phyloP scores from a whole-genome alignment of 1,140 invertebrate species.

The Aphelenchoides avenae region DNA sequence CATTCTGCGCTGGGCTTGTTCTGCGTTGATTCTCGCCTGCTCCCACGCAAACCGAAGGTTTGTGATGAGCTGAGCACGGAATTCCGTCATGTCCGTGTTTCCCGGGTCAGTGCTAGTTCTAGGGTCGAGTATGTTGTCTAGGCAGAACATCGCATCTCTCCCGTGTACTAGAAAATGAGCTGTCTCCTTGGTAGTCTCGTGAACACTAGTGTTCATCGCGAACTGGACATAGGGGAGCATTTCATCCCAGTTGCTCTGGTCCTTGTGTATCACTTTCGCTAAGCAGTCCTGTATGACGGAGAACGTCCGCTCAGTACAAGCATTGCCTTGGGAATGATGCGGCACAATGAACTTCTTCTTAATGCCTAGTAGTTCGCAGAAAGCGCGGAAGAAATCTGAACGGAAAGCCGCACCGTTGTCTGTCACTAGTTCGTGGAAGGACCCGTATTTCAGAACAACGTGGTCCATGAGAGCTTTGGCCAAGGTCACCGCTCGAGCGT shows the following conservation, averaged over 20 bases:
- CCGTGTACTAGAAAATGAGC: slow-evolving; percentile 13
- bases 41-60: slow-evolving; percentile 10
- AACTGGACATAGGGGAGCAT: slow-evolving; percentile 2
- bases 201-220: slow-evolving; percentile 9
- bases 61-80: slow-evolving; percentile 8
- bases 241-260: slow-evolving; percentile 7
- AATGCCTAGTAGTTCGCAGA: neutral
- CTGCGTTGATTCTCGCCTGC: neutral
- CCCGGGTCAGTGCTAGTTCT: neutral
- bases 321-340: slow-evolving; percentile 11
- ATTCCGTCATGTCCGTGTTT: slow-evolving; percentile 13
- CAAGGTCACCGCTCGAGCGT: slow-evolving; percentile 6
- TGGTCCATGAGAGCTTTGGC: slow-evolving; percentile 11
- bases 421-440: neutral
- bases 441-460: slow-evolving; percentile 12
- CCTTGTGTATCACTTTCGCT: slow-evolving; percentile 2
- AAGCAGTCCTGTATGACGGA: slow-evolving; percentile 1
- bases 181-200: slow-evolving; percentile 8
- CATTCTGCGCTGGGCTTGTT: neutral
- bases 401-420: slow-evolving; percentile 13
- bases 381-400: slow-evolving; percentile 12
- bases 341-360: neutral
- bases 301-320: slow-evolving; percentile 7
- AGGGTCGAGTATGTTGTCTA: slow-evolving; percentile 5
- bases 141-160: slow-evolving; percentile 5